Evolutionary conservation across 92 coral and sea anemone species (phyloP), one percentile per base, ranked within the genome.

Genomic region (Desmophyllum pertusum): DNA sequence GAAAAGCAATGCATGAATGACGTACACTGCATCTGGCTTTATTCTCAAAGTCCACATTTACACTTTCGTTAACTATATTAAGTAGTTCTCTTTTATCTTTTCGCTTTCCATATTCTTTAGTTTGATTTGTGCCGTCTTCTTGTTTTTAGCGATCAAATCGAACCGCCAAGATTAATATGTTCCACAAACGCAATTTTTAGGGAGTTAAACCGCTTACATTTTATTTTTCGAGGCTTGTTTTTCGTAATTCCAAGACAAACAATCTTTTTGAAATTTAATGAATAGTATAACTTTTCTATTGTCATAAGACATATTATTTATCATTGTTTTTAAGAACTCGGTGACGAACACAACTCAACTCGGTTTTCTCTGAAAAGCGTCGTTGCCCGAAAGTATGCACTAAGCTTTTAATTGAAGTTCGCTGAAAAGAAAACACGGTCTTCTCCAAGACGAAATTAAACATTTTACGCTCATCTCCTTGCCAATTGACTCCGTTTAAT

Each of bases 211-310:
- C 40, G 68, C 21, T 53, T 37, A n/a, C 29, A 27, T 19, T 25
- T 62, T 15, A 66, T 5, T 4, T 39, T 25, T 25, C 15, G 25
- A 48, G 36, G 59, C 55, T 73, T 55, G 40, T 23, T 38, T 67
- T 61, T 18, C 69, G 29, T 57, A 51, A 70, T 81, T 81, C 38
- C 18, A 69, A 70, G 72, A 72, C 71, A 72, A 72, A 53, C 61
- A 30, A 39, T 29, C 50, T 30, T 41, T 79, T 48, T 42, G 38
- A 13, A 79, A 35, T 38, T 67, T 57, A 75, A 77, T 79, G 75
- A 45, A 52, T n/a, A 31, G 55, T 76, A 19, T 13, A 36, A 39
- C 46, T 31, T 39, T 51, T 55, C 27, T 78, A 53, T 61, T 78
- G 70, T 78, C 25, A 62, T 23, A 78, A 59, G 39, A 25, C 39